A percentile compares a stretch with the other conserved stretches of the same genome.
phyloP scores from a whole-genome alignment of 2,888 invertebrate species.

The Volucella bombylans region DNA sequence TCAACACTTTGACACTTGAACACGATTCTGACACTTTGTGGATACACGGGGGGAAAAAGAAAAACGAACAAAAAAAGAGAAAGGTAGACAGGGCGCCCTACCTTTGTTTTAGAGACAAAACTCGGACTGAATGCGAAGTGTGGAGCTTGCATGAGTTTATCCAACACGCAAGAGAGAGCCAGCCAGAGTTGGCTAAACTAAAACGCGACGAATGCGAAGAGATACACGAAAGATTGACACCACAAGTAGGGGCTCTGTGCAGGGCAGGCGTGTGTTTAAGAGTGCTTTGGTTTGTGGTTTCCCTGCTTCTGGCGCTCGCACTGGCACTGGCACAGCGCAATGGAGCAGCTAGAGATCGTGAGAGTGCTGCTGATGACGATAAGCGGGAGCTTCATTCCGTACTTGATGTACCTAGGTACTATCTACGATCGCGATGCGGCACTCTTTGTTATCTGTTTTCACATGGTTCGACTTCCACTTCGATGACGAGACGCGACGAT shows the following conservation, averaged over 20 bases:
- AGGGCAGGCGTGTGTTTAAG: not conserved
- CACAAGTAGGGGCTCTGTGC: not conserved
- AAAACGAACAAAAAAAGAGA: not conserved
- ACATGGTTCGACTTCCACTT: not conserved
- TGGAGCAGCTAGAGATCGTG: not conserved
- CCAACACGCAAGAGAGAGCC: slow-evolving; percentile 45
- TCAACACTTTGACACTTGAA: not conserved
- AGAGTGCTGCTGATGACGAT: not conserved
- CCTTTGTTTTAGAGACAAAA: slow-evolving; percentile 66
- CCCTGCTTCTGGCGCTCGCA: not conserved
- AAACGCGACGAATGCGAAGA: slow-evolving; percentile 17
- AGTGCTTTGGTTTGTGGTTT: not conserved
- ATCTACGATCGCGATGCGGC: slow-evolving; percentile 9
- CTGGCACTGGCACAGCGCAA: not conserved
- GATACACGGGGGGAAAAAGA: not conserved
- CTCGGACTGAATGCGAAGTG: slow-evolving; percentile 56
- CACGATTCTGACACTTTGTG: not conserved
- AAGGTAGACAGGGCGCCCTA: slow-evolving; percentile 35
- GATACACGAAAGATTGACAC: not conserved
- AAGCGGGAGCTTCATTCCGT: too few species aligned
- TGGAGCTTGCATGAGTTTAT: slow-evolving; percentile 57
- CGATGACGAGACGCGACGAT: too few species aligned
- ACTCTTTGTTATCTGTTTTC: slow-evolving; percentile 12
- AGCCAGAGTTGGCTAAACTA: not conserved
- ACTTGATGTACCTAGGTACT: not conserved